Conservation (phyloP, 2,888 invertebrate genomes). For the Luperina testacea region DNA sequence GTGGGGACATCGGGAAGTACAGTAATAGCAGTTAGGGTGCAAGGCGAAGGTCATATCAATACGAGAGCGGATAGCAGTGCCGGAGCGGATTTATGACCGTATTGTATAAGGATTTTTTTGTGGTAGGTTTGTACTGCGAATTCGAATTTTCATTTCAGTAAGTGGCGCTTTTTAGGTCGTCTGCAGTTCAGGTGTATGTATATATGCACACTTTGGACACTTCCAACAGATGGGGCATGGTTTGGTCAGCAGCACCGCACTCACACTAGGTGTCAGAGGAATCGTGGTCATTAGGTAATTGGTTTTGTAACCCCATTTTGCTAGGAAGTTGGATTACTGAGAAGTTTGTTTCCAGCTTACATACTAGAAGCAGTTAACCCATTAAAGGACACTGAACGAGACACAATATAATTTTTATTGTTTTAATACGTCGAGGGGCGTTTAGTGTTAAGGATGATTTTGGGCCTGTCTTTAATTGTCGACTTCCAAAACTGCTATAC, state of each 20-base stretch:
- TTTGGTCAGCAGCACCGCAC: background rate
- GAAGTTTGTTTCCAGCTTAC: background rate
- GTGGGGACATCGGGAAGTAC: conserved; percentile 37
- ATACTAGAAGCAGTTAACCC: too few species aligned
- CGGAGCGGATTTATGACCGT: conserved; percentile 25
- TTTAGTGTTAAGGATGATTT: too few species aligned
- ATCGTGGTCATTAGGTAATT: too few species aligned
- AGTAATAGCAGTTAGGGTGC: conserved; percentile 39
- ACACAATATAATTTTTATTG: too few species aligned
- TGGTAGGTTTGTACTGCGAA: too few species aligned
- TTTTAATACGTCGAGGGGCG: too few species aligned
- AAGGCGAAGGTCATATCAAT: conserved; percentile 65
- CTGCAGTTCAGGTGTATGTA: background rate
- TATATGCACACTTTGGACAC: background rate
- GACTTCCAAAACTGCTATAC: too few species aligned
- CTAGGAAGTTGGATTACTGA: too few species aligned
- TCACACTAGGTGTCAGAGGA: background rate
- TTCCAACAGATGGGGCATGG: background rate
- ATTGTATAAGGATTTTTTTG: background rate
- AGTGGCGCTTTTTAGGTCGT: background rate
- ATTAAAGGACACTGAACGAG: too few species aligned
- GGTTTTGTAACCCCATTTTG: background rate
- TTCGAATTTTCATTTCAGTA: background rate
- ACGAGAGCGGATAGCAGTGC: conserved; percentile 1
- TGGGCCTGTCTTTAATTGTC: too few species aligned